Evolutionary conservation across 2,113 vertebrate genomes (phyloP).

Genomic region (Emydura subglobosa): DNA sequence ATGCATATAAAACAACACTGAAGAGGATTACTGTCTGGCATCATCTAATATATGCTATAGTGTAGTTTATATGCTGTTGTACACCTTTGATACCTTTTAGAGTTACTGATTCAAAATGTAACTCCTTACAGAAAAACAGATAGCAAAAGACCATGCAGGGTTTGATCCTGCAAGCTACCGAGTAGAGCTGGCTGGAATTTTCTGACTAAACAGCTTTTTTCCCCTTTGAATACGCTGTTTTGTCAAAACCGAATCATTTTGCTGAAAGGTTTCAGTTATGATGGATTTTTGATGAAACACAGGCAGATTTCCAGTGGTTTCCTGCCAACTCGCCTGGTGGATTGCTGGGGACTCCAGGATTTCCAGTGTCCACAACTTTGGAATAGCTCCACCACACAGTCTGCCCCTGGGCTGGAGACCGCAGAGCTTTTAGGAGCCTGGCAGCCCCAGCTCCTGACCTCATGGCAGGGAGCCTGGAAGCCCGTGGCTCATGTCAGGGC

Average conservation of each 20-base stretch:
- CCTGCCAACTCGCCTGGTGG: neutral
- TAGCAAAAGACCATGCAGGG: neutral
- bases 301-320: neutral
- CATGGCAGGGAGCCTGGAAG: neutral
- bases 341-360: neutral
- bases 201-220: neutral
- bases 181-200: neutral
- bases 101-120: neutral
- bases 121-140: neutral
- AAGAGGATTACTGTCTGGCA: neutral
- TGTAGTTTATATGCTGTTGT: neutral
- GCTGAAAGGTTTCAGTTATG: neutral
- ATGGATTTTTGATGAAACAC: neutral
- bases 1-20: neutral
- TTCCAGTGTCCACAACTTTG: neutral
- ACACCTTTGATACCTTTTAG: neutral
- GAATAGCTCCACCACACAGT: neutral
- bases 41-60: accelerated
- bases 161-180: neutral
- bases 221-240: neutral
- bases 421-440: neutral
- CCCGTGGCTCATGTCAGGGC: neutral
- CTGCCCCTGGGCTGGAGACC: too few species aligned
- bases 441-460: neutral
- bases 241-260: neutral